A percentile compares a stretch with the other conserved stretches of the same genome.
Conservation (phyloP, 2,113 vertebrate species). For the Cricetomys ansorgei region DNA sequence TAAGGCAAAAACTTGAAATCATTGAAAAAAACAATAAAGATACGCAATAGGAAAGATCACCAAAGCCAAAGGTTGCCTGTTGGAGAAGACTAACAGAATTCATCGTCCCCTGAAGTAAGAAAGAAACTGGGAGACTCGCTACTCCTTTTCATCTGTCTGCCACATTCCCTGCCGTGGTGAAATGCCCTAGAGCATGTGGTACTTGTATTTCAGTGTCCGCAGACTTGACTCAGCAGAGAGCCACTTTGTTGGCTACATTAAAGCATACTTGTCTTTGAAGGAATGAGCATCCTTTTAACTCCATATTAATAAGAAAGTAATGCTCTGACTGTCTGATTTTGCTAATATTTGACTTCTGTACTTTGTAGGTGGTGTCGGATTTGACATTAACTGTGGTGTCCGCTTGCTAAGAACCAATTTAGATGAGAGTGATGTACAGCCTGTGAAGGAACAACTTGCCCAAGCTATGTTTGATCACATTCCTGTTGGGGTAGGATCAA, state of each 20-base stretch:
- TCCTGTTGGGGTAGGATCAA: conserved; percentile 97
- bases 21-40: neutral
- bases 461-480: conserved; percentile 99
- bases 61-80: neutral
- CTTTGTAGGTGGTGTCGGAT: conserved; percentile 94
- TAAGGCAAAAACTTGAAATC: neutral
- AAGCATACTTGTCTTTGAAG: neutral
- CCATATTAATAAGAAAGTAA: neutral
- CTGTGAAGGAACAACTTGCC: conserved; percentile 98
- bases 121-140: neutral
- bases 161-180: neutral
- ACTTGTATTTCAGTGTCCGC: neutral
- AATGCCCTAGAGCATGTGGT: neutral
- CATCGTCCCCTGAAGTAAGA: neutral
- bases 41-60: neutral
- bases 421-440: conserved; percentile 97
- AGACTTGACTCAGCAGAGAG: neutral
- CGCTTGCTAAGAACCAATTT: conserved; percentile 96
- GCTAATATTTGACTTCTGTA: neutral
- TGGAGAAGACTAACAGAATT: neutral
- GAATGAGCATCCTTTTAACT: neutral
- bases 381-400: conserved; percentile 99
- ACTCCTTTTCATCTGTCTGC: neutral
- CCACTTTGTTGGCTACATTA: neutral
- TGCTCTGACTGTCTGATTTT: neutral